Conservation (phyloP, 2,113 vertebrate species). For the Strix aluco region DNA sequence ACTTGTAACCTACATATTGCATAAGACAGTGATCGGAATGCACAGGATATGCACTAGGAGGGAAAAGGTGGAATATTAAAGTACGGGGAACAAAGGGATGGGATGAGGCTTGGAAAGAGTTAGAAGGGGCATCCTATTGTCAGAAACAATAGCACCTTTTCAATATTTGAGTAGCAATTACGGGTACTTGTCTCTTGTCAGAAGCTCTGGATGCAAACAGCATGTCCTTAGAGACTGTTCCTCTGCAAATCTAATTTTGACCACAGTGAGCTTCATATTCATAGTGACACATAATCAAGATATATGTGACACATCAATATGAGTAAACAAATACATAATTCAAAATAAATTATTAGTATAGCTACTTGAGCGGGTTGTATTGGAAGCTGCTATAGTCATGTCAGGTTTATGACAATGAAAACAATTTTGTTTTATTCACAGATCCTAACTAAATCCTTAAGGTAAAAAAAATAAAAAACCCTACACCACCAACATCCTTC, state of each 20-base stretch:
- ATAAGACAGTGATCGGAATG: not conserved
- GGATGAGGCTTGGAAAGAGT: not conserved
- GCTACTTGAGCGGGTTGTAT: not conserved
- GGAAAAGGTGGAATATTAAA: not conserved
- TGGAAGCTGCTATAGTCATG: not conserved
- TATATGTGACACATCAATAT: conserved; percentile 14
- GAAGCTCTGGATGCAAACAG: not conserved
- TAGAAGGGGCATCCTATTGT: not conserved
- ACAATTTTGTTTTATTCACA: not conserved
- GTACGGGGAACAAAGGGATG: not conserved
- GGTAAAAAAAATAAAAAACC: not conserved
- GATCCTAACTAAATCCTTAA: conserved; percentile 1
- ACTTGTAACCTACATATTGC: not conserved
- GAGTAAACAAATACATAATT: conserved; percentile 66
- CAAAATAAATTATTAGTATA: conserved; percentile 49
- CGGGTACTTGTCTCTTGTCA: not conserved
- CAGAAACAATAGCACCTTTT: not conserved
- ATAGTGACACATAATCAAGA: conserved; percentile 37
- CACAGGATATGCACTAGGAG: not conserved
- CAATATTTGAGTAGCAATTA: not conserved
- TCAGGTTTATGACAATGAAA: conserved; percentile 38
- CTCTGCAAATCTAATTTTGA: not conserved
- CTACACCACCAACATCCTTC: not conserved
- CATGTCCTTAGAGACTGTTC: not conserved
- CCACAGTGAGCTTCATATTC: conserved; percentile 42